Conservation (phyloP, 1,140 invertebrate species). For the Drosophila kepulauana region DNA sequence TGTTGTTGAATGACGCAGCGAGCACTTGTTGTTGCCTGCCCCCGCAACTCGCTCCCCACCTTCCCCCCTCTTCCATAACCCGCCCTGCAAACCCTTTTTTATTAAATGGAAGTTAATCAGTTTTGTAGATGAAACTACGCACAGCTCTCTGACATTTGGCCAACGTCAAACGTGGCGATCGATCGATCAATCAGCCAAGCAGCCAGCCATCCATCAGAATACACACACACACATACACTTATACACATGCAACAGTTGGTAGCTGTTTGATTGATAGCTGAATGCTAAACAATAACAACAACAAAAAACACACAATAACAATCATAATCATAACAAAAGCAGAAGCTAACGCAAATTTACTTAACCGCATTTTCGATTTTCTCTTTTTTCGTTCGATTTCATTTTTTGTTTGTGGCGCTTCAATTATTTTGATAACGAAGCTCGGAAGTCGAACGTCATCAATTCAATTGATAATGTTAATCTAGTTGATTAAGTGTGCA, state of each 20-base stretch:
- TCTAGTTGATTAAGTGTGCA: conserved; percentile 29
- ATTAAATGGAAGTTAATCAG: conserved; percentile 57
- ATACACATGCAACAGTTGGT: conserved; percentile 8
- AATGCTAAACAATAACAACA: conserved; percentile 24
- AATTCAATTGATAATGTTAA: conserved; percentile 32
- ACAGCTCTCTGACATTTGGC: conserved; percentile 65
- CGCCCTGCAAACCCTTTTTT: conserved; percentile 14
- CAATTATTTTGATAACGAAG: conserved; percentile 41
- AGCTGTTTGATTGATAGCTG: conserved; percentile 69
- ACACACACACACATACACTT: conserved; percentile 18
- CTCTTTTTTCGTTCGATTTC: conserved; percentile 45
- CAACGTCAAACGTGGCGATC: conserved; percentile 55
- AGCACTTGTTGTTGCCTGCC: conserved; percentile 37
- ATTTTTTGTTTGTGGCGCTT: conserved; percentile 32
- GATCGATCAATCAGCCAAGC: conserved; percentile 74
- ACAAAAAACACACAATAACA: conserved; percentile 1
- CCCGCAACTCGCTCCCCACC: background rate
- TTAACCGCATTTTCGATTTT: conserved; percentile 57
- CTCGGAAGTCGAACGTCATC: conserved; percentile 36
- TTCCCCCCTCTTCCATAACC: background rate
- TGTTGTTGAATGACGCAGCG: conserved; percentile 63
- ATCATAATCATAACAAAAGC: conserved; percentile 13
- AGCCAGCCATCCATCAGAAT: conserved; percentile 71
- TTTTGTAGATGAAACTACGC: conserved; percentile 54
- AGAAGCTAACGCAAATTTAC: conserved; percentile 58